phyloP scores from a whole-genome alignment of 2,797 vertebrate genomes.

The Rhynchotus rufescens region DNA sequence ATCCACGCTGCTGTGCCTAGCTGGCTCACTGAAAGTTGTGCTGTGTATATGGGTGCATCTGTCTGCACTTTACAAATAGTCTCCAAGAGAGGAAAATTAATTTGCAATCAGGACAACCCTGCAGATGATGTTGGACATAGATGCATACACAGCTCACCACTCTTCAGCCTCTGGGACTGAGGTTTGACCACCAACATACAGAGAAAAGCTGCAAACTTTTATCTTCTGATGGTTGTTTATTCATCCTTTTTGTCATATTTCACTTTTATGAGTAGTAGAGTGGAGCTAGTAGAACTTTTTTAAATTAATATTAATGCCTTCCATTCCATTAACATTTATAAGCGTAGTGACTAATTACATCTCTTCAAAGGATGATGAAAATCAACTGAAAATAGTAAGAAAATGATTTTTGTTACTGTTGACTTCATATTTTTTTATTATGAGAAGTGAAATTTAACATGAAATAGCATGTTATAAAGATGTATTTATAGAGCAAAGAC shows the following conservation, averaged over 20 bases:
- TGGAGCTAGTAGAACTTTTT: neutral
- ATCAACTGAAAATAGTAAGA: neutral
- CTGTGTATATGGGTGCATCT: neutral
- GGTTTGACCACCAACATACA: neutral
- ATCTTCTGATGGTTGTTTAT: neutral
- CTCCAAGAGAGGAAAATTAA: neutral
- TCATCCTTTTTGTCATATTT: neutral
- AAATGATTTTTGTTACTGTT: neutral
- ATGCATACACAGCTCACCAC: neutral
- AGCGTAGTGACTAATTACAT: neutral
- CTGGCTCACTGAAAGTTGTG: neutral
- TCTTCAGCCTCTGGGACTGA: neutral
- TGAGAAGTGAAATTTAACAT: constrained; percentile 19
- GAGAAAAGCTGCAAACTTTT: neutral
- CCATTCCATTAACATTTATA: neutral
- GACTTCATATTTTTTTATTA: neutral
- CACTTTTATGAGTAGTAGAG: neutral
- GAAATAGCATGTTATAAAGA: neutral
- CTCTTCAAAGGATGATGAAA: neutral
- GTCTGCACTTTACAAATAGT: neutral
- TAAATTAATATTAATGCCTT: neutral
- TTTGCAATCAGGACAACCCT: neutral
- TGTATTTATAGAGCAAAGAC: neutral
- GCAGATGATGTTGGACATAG: neutral
- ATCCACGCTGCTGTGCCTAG: neutral